Base-by-base conservation (phyloP, 2,888 invertebrate species). In the Pelosia muscerda region DNA sequence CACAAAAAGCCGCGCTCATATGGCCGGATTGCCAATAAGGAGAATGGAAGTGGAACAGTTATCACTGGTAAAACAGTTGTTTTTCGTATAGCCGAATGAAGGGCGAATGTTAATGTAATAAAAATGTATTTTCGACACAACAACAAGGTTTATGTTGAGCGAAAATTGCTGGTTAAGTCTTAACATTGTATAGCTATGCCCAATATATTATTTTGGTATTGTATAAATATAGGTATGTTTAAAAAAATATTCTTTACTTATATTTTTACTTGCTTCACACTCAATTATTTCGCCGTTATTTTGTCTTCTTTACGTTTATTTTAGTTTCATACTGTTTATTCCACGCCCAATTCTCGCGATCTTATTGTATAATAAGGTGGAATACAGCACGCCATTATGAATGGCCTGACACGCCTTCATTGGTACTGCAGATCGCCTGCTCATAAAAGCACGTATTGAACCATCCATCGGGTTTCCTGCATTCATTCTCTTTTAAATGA, bases 21-120 rank as follows among this genome's bases (percentile, higher is more conserved):
- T 85, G 86, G 79, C 87, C 84, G 81, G 84, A 86, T 89, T 92
- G 91, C 88, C 91, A 93, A 92, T 92, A 91, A 89, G 84, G 84
- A 81, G 88, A 89, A 90, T 89, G 88, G 85, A 88, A 88, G 81
- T 86, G 78, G 83, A 86, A 84, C 85, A 83, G 86, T 88, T 90
- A 87, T 88, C 82, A 81, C 80, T 78, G 77, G 78, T 86, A 81
- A 84, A 84, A 83, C 84, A 81, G 79, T 86, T 87, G 84, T 86
- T 87, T 82, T 74, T 83, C 76, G 76, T 84, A 84, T 87, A 81
- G 76, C 75, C 74, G 78, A 81, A 79, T 79, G 69, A 70, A 79
- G 82, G 71, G 75, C 66, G 71, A 77, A 81, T 75, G 74, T 75
- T 78, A 74, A 74, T 78, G 71, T 72, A 76, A 72, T 78, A 71